phyloP scores from a whole-genome alignment of 2,797 vertebrate genomes.

The Argyrosomus regius region DNA sequence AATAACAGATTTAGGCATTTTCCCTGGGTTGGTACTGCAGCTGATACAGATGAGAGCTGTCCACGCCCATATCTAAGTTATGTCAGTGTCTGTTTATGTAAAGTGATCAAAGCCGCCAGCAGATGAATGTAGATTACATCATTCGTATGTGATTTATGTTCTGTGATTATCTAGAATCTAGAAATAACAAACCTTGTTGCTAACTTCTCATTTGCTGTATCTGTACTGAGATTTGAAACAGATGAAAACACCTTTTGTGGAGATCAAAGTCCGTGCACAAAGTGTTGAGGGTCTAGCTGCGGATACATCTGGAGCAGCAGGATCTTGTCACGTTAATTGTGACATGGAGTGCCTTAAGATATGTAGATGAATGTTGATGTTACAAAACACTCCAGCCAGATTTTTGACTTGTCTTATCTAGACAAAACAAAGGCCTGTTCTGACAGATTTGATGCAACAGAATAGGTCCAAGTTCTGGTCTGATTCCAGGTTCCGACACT shows the following conservation, averaged over 20 bases:
- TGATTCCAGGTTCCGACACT: background rate
- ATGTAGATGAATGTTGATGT: constrained; percentile 10
- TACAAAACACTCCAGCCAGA: background rate
- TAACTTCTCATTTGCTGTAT: background rate
- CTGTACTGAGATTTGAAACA: constrained; percentile 6
- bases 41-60: constrained; percentile 38
- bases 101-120: constrained; percentile 46
- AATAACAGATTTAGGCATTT: constrained; percentile 70
- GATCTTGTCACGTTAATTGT: constrained; percentile 6
- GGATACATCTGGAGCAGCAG: constrained; percentile 12
- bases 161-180: background rate
- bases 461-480: background rate
- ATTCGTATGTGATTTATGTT: background rate
- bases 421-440: background rate
- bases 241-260: background rate
- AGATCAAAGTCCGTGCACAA: background rate
- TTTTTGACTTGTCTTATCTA: background rate
- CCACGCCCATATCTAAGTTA: constrained; percentile 15
- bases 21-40: constrained; percentile 36
- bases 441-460: background rate
- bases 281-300: background rate
- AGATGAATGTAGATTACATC: constrained; percentile 10
- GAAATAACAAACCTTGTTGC: background rate
- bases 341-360: constrained; percentile 13
- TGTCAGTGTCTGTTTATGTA: constrained; percentile 22